Conservation (phyloP, 2,888 invertebrate species). For the Leptinotarsa tumamoca region DNA sequence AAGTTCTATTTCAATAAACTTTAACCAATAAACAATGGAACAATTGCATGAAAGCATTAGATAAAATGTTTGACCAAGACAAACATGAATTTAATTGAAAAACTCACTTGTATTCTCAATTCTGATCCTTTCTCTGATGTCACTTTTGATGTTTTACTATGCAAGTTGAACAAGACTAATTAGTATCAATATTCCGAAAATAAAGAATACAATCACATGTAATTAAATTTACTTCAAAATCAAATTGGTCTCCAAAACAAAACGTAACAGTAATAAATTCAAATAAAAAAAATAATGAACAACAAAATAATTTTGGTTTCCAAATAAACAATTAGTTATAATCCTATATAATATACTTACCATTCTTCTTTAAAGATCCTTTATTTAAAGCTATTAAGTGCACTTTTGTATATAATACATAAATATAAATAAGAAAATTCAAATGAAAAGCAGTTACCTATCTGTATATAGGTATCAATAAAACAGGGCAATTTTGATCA, state of each 20-base stretch:
- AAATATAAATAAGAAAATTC: neutral
- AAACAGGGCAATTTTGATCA: too few species aligned
- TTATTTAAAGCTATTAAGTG: constrained; percentile 18
- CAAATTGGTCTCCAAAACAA: neutral
- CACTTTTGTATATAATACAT: constrained; percentile 11
- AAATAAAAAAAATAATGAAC: neutral
- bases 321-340: too few species aligned
- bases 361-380: neutral
- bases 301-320: neutral
- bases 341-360: neutral
- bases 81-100: too few species aligned
- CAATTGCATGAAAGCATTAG: neutral
- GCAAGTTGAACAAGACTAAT: neutral
- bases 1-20: too few species aligned
- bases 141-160: neutral
- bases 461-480: too few species aligned
- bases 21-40: neutral
- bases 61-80: neutral
- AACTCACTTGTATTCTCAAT: too few species aligned
- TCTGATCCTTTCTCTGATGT: neutral
- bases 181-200: neutral
- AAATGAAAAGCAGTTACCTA: too few species aligned
- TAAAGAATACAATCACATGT: neutral
- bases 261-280: constrained; percentile 8
- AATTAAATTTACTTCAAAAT: neutral